These are phyloP conservation scores for Acleris sparsana DNA, from an alignment of 2,888 invertebrate species.

Conservation along the genomic window DNA sequence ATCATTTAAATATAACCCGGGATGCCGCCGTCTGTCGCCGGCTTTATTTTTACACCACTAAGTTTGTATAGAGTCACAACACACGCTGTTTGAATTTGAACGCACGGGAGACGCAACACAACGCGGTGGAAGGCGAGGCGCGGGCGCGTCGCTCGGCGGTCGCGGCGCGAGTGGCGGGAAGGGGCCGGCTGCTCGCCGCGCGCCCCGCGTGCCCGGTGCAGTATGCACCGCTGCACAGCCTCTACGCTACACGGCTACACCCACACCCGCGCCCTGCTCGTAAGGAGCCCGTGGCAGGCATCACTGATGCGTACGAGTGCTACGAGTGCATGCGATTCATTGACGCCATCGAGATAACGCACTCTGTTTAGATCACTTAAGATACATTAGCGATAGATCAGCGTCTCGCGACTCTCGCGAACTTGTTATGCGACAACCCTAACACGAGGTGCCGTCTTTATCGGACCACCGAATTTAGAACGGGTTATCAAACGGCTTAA, in stretches of 20 bases:
- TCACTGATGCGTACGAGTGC: constrained; percentile 51
- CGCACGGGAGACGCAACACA: constrained; percentile 55
- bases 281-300: constrained; percentile 52
- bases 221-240: constrained; percentile 74
- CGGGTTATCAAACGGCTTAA: constrained; percentile 30
- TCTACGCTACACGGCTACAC: constrained; percentile 39
- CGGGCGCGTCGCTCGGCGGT: constrained; percentile 57
- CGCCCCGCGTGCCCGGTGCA: constrained; percentile 56
- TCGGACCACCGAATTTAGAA: constrained; percentile 26
- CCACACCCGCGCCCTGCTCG: constrained; percentile 46
- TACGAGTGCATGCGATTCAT: constrained; percentile 64
- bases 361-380: constrained; percentile 62
- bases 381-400: constrained; percentile 56
- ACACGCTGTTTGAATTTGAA: constrained; percentile 50
- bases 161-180: constrained; percentile 54
- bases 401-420: constrained; percentile 45
- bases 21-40: constrained; percentile 77
- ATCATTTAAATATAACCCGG: constrained; percentile 83
- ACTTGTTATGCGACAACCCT: constrained; percentile 36
- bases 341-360: constrained; percentile 66
- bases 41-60: constrained; percentile 79
- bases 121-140: constrained; percentile 42
- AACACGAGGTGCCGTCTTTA: constrained; percentile 8
- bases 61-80: constrained; percentile 67
- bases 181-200: constrained; percentile 54